Evolutionary conservation across 2,888 invertebrate species (phyloP), one percentile per base, ranked within the genome.

Genomic region (Lithodes maja): DNA sequence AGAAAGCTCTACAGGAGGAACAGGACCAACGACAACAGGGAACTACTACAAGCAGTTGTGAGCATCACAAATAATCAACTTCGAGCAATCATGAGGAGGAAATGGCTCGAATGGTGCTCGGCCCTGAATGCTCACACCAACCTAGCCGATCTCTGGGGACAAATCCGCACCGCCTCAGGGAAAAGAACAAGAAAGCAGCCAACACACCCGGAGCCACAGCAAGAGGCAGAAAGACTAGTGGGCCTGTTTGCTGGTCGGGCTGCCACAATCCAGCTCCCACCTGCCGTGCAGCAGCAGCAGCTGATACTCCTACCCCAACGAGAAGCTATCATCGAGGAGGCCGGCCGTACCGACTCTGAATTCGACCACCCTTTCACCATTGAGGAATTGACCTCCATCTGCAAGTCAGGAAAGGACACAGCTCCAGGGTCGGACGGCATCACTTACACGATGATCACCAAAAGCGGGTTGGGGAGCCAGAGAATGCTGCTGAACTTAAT

Each of bases 201-300:
- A 12, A 71, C 71, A 71, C 71, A 71, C 17, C 54, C 53, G 12
- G 53, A 53, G 3, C 53, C 79, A 3, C 3, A 2, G 79, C 53
- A 79, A 33, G 79, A 79, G n/a, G 79, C 79, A n/a, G 53, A 52
- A 53, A 79, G n/a, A 53, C 78, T 79, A 2, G 53, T 9, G 12
- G 15, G 1, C 9, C n/a, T 52, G 3, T 52, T 52, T 17, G 5
- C 78, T 3, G 9, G 53, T 15, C 12, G 12, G 17, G 71, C 71
- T 71, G 71, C 71, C 17, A 71, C 71, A 71, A 1, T n/a, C 5
- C 71, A 71, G 17, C 15, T 71, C 1, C 5, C 71, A n/a, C 1
- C 1, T 5, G 1, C 12, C 12, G 17, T 71, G 17, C 71, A 71
- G 17, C n/a, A 71, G 1, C 12, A 5, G 17, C 71, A 71, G 17